phyloP scores from a whole-genome alignment of 2,113 vertebrate species.

The Perca fluviatilis region DNA sequence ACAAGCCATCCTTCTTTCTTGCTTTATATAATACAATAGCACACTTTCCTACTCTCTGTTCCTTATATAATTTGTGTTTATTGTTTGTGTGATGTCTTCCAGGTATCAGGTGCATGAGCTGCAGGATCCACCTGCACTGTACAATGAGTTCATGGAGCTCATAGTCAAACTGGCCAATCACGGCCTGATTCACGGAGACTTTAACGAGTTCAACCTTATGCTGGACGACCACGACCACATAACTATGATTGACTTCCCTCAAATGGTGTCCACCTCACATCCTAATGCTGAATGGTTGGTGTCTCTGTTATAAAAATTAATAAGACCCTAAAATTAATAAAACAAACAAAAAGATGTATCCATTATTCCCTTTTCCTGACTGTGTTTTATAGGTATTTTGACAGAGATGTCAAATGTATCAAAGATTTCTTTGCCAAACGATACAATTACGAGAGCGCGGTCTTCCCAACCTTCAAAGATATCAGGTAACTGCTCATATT shows the following conservation, averaged over 20 bases:
- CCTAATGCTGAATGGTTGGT: conserved; percentile 95
- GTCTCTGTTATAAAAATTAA: background rate
- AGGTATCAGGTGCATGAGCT: conserved; percentile 93
- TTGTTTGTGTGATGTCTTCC: conserved; percentile 32
- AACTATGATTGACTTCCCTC: conserved; percentile 98
- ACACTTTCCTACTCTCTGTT: background rate
- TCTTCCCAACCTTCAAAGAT: conserved; percentile 93
- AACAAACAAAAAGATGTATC: background rate
- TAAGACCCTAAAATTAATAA: background rate
- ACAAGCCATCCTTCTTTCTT: background rate
- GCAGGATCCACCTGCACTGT: conserved; percentile 90
- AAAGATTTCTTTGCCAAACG: conserved; percentile 93
- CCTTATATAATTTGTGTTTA: background rate
- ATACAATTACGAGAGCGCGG: conserved; percentile 93
- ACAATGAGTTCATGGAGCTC: conserved; percentile 96
- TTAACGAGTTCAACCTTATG: conserved; percentile 98
- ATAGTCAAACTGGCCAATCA: conserved; percentile 95
- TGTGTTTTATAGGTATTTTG: conserved; percentile 90
- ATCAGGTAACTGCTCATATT: conserved; percentile 85
- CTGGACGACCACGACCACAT: conserved; percentile 91
- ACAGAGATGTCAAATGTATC: conserved; percentile 96
- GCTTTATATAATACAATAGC: background rate
- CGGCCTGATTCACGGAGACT: conserved; percentile 97
- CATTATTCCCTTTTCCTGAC: background rate
- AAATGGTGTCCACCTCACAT: conserved; percentile 98